These are phyloP conservation scores for Molossus molossus DNA, from an alignment of 2,797 vertebrate species.

Conservation along the genomic window DNA sequence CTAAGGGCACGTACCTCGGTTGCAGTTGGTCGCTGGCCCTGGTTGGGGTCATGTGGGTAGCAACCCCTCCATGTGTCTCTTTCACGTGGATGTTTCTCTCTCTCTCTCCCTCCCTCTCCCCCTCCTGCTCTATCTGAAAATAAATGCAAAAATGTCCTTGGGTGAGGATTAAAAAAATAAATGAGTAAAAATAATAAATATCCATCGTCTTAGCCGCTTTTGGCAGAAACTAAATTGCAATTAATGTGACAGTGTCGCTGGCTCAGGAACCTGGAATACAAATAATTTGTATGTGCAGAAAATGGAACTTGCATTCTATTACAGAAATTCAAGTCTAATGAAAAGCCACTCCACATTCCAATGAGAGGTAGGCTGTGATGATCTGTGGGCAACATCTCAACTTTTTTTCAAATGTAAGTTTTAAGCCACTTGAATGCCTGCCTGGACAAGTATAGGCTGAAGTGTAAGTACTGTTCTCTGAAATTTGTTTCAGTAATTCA, in stretches of 20 bases:
- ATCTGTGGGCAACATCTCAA: neutral
- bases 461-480: neutral
- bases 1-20: too few relatives aligned
- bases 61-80: too few relatives aligned
- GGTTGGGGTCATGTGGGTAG: too few relatives aligned
- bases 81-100: too few relatives aligned
- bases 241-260: slow-evolving; percentile 29
- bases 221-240: slow-evolving; percentile 38
- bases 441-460: neutral
- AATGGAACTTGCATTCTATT: neutral
- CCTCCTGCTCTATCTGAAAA: too few relatives aligned
- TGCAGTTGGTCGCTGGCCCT: too few relatives aligned
- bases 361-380: neutral
- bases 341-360: neutral
- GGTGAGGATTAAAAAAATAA: too few relatives aligned
- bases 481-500: slow-evolving; percentile 39
- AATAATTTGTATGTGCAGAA: neutral
- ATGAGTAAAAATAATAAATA: neutral
- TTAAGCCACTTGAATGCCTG: neutral
- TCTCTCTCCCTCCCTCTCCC: too few relatives aligned
- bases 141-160: too few relatives aligned
- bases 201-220: neutral
- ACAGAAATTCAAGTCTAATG: neutral
- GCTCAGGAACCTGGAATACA: neutral
- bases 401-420: neutral